Conservation (phyloP, 37 sponge, comb jelly and placozoan genomes). For the Lycopodina hypogea region DNA sequence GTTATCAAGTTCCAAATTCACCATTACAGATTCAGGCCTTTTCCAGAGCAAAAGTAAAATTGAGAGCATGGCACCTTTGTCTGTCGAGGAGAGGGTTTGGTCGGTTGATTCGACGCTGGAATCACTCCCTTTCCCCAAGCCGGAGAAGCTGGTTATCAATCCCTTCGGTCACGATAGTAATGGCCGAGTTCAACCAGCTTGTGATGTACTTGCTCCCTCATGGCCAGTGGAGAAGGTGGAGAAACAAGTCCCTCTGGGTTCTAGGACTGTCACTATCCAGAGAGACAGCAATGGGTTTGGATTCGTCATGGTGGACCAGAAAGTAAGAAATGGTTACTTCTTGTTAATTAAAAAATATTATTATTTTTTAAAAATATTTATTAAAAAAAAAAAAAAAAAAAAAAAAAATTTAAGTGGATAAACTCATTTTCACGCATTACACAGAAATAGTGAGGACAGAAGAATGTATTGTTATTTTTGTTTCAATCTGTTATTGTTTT, state of each 20-base stretch:
- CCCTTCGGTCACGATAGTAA: neutral
- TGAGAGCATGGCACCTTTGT: neutral
- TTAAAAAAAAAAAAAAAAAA: no score
- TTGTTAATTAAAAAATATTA: no score
- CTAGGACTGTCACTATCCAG: slow-evolving; percentile 32
- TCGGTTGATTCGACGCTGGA: slow-evolving; percentile 23
- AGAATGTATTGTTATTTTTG: neutral
- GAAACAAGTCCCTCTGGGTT: slow-evolving; percentile 8
- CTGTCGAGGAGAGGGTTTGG: neutral
- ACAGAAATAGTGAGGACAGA: no score
- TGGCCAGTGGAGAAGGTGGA: no score
- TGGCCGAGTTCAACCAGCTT: neutral
- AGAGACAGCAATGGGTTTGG: slow-evolving; percentile 67
- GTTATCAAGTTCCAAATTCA: neutral
- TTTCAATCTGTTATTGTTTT: neutral
- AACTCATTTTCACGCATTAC: no score
- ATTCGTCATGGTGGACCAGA: slow-evolving; percentile 45
- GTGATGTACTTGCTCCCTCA: neutral
- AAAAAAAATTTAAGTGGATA: no score
- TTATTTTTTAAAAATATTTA: no score
- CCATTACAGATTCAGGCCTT: neutral
- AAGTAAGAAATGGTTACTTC: slow-evolving; percentile 28
- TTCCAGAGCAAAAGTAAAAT: neutral
- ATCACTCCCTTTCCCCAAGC: neutral
- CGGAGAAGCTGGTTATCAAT: slow-evolving; percentile 29